These are phyloP conservation scores for Eira barbara DNA, from an alignment of 2,113 vertebrate species.

Conservation along the genomic window DNA sequence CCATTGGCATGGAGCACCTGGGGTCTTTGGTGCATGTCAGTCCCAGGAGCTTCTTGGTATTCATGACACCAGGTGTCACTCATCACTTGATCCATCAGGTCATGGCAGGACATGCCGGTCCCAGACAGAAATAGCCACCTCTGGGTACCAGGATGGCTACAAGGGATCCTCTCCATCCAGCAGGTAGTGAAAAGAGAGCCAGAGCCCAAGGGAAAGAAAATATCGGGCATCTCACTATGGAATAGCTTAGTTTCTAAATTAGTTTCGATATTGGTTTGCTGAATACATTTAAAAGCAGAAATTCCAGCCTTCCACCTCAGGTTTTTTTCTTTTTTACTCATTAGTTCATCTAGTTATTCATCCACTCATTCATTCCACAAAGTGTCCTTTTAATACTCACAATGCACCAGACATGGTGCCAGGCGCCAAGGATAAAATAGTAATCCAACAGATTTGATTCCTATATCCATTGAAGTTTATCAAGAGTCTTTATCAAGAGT, in stretches of 20 bases:
- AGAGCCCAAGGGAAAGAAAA: neutral
- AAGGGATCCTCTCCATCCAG: neutral
- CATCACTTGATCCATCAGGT: neutral
- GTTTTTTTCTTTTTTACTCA: neutral
- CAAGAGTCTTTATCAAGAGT: neutral
- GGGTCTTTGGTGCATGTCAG: neutral
- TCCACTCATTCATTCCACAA: neutral
- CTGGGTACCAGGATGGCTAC: neutral
- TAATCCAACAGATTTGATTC: neutral
- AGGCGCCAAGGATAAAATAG: neutral
- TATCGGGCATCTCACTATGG: neutral
- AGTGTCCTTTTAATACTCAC: neutral
- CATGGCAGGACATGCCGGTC: neutral
- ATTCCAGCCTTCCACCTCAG: neutral
- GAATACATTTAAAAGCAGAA: neutral
- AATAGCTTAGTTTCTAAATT: neutral
- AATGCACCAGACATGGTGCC: neutral
- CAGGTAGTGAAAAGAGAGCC: neutral
- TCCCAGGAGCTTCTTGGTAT: neutral
- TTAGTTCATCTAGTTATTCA: neutral
- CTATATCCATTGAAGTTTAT: neutral
- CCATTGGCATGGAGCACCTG: neutral
- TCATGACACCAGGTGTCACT: neutral
- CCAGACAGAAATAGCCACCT: neutral
- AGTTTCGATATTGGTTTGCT: neutral